A percentile compares a stretch with the other conserved stretches of the same genome.
phyloP scores from a whole-genome alignment of 2,113 vertebrate species.

The Neolamprologus falcicula region DNA sequence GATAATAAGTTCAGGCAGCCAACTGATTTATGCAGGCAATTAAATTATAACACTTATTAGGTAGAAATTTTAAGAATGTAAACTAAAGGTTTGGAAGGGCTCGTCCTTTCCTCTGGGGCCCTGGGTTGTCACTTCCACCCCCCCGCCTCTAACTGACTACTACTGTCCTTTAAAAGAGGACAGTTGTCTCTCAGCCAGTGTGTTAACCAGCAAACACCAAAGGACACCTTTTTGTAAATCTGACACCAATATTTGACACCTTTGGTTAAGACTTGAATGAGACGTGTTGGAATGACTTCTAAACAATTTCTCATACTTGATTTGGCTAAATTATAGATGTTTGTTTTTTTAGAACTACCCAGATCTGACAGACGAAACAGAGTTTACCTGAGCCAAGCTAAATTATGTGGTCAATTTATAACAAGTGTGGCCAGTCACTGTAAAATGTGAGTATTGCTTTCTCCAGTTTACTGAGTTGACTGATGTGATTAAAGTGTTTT shows the following conservation, averaged over 20 bases:
- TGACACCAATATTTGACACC: not conserved
- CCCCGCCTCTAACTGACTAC: not conserved
- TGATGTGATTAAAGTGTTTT: not conserved
- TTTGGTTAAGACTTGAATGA: not conserved
- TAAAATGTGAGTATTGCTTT: not conserved
- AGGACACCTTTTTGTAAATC: not conserved
- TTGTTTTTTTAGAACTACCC: fast-evolving
- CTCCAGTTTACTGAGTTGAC: not conserved
- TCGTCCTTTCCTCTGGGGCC: fast-evolving
- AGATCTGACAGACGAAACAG: fast-evolving
- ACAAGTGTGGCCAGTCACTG: fast-evolving
- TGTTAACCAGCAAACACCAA: not conserved
- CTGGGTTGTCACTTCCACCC: not conserved
- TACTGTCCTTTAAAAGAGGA: not conserved
- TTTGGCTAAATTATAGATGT: not conserved
- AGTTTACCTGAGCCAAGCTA: not conserved
- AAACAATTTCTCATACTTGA: not conserved
- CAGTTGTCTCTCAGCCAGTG: not conserved
- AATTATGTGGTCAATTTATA: not conserved
- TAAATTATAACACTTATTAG: not conserved
- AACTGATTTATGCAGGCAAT: not conserved
- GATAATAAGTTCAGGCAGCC: not conserved
- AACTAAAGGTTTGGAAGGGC: not conserved
- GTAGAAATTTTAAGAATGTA: not conserved
- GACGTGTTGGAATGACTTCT: not conserved